These are phyloP conservation scores for Heterodera carotae DNA, from an alignment of 1,140 invertebrate genomes.

Conservation along the genomic window DNA sequence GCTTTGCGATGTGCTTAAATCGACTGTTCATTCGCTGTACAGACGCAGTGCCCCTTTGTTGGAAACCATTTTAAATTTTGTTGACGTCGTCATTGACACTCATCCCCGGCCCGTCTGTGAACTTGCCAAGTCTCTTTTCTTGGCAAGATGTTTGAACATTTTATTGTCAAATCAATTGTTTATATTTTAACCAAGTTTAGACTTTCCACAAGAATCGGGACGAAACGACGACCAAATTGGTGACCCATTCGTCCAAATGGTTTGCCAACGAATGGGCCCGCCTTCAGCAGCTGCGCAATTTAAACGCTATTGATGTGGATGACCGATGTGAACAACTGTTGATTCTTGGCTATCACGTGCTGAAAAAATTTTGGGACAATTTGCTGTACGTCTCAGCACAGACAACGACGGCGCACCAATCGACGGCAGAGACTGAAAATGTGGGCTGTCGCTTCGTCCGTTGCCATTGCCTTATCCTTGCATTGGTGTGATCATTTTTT, in stretches of 20 bases:
- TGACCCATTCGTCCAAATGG: conserved; percentile 23
- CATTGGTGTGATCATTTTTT: not conserved
- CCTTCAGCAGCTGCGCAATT: not conserved
- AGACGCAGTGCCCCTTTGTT: conserved; percentile 18
- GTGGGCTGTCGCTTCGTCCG: conserved; percentile 13
- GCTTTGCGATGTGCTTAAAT: conserved; percentile 22
- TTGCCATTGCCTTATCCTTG: not conserved
- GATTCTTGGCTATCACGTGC: conserved; percentile 8
- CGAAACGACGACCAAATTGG: conserved; percentile 14
- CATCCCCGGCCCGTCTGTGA: conserved; percentile 30
- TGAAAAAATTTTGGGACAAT: conserved; percentile 26
- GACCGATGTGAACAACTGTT: conserved; percentile 10
- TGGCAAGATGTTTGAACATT: conserved; percentile 17
- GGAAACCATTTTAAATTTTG: conserved; percentile 19
- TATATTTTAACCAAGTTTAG: conserved; percentile 28
- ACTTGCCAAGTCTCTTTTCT: conserved; percentile 29
- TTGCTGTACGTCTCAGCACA: conserved; percentile 2
- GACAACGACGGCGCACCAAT: not conserved
- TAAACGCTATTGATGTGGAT: not conserved
- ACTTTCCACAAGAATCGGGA: conserved; percentile 25
- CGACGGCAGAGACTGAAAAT: not conserved
- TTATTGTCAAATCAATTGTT: not conserved
- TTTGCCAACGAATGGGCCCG: not conserved
- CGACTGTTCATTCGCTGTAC: conserved; percentile 22
- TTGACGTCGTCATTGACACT: conserved; percentile 18